A percentile compares a stretch with the other conserved stretches of the same genome.
Evolutionary conservation across 2,113 vertebrate genomes (phyloP).

Genomic region (Callospermophilus lateralis): DNA sequence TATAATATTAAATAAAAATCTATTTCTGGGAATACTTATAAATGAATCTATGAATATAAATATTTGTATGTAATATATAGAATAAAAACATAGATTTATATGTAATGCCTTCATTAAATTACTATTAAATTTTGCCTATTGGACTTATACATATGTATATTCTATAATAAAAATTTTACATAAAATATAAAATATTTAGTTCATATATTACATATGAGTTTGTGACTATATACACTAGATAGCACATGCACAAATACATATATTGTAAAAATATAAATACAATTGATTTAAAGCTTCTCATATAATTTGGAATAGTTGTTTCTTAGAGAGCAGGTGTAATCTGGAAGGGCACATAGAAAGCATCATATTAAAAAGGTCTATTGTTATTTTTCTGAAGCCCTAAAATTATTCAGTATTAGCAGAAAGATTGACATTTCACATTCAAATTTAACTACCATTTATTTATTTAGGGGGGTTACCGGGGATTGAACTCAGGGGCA

Average conservation of each 20-base stretch:
- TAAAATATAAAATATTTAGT: neutral
- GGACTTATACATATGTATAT: neutral
- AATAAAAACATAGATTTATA: neutral
- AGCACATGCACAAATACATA: neutral
- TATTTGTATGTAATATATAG: neutral
- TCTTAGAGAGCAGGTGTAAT: neutral
- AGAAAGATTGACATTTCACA: neutral
- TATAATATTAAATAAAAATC: neutral
- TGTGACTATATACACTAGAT: neutral
- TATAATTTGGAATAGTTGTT: neutral
- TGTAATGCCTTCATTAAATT: neutral
- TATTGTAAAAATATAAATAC: neutral
- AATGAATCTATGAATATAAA: neutral
- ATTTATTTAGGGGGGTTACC: too few relatives aligned
- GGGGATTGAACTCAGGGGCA: too few relatives aligned
- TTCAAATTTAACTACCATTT: neutral
- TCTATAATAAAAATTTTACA: neutral
- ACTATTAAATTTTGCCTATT: neutral
- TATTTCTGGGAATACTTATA: neutral
- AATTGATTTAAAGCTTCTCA: neutral
- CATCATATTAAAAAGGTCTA: neutral
- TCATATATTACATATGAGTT: neutral
- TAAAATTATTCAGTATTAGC: neutral
- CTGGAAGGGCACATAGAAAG: neutral
- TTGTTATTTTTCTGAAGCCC: neutral